Evolutionary conservation across 2,113 vertebrate genomes (phyloP).

Genomic region (Thalassarche chlororhynchos): DNA sequence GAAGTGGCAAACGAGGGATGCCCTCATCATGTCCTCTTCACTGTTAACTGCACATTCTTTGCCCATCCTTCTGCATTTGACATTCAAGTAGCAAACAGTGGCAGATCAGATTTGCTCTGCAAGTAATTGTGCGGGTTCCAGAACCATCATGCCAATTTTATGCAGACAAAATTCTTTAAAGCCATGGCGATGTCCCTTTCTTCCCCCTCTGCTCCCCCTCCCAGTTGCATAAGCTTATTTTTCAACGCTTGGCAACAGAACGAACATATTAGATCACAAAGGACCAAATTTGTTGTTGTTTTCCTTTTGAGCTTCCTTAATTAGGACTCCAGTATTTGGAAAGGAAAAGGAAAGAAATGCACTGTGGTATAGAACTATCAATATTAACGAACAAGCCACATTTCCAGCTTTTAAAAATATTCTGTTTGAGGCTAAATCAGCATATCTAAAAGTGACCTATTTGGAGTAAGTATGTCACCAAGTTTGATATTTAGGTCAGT

Average conservation of each 20-base stretch:
- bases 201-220: not conserved
- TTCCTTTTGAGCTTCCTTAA: constrained; percentile 20
- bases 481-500: not conserved
- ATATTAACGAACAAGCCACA: constrained; percentile 16
- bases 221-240: constrained; percentile 38
- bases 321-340: not conserved
- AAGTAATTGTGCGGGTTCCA: not conserved
- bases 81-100: not conserved
- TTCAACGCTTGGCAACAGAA: constrained; percentile 17
- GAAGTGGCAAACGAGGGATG: not conserved
- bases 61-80: not conserved
- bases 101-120: not conserved
- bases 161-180: not conserved
- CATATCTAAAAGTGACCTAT: not conserved
- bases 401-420: constrained; percentile 30
- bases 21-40: not conserved
- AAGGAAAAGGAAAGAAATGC: not conserved
- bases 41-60: not conserved
- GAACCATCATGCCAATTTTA: not conserved
- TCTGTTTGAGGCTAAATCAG: constrained; percentile 27
- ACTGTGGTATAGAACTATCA: not conserved
- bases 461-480: constrained; percentile 31
- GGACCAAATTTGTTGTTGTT: constrained; percentile 25
- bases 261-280: not conserved
- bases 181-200: not conserved